Conservation (phyloP, 2,888 invertebrate species). For the Pasiphila rectangulata region DNA sequence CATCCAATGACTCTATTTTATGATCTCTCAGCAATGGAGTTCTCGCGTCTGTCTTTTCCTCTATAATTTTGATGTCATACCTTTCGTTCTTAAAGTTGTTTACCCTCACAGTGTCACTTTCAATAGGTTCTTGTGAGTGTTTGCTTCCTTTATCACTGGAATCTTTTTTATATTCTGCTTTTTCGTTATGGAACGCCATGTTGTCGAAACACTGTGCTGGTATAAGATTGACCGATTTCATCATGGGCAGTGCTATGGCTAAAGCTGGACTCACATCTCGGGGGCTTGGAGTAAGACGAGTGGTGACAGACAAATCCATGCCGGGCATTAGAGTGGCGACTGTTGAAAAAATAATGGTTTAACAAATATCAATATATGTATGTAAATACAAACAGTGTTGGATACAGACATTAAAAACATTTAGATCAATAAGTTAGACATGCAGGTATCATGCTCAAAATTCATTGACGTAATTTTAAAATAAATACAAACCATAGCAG, state of each 20-base stretch:
- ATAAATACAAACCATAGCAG: constrained; percentile 2
- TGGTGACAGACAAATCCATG: constrained; percentile 83
- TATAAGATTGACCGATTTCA: constrained; percentile 78
- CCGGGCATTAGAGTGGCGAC: constrained; percentile 78
- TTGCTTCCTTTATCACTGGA: constrained; percentile 50
- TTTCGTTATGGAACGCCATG: constrained; percentile 70
- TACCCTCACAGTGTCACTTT: constrained; percentile 61
- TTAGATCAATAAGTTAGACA: constrained; percentile 26
- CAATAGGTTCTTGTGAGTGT: constrained; percentile 58
- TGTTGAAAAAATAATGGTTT: constrained; percentile 42
- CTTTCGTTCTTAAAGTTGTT: constrained; percentile 67
- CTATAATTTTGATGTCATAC: constrained; percentile 57
- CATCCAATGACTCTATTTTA: constrained; percentile 74
- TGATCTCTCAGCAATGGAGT: constrained; percentile 70
- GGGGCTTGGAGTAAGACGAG: constrained; percentile 84
- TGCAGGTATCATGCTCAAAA: constrained; percentile 41
- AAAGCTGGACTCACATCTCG: constrained; percentile 83
- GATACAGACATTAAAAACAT: neutral
- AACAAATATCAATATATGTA: neutral
- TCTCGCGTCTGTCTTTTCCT: constrained; percentile 69
- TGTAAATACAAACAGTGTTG: neutral
- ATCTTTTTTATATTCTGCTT: constrained; percentile 47
- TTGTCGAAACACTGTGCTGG: constrained; percentile 77
- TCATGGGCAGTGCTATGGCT: constrained; percentile 82
- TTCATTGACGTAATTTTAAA: neutral